Conservation (phyloP, 2,113 vertebrate species). For the Engraulis encrasicolus region DNA sequence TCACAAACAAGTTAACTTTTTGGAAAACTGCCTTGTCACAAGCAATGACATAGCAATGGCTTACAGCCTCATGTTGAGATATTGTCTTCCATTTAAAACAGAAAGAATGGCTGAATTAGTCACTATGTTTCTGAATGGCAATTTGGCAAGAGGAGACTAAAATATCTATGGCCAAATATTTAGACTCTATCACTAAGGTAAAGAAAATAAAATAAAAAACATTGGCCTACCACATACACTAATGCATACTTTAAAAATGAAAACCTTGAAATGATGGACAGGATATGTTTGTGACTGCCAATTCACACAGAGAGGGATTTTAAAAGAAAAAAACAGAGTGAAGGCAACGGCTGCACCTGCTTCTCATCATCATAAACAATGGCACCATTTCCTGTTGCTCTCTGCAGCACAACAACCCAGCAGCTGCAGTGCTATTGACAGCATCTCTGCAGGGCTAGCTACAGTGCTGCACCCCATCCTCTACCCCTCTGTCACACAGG, state of each 20-base stretch:
- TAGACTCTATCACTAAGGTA: too few species aligned
- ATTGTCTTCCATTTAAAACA: not conserved
- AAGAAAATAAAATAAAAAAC: too few species aligned
- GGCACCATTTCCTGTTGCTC: not conserved
- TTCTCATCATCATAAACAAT: constrained; percentile 1
- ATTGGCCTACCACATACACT: too few species aligned
- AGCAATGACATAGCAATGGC: not conserved
- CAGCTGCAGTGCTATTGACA: not conserved
- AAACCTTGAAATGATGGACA: too few species aligned
- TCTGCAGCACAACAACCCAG: not conserved
- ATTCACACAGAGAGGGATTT: not conserved
- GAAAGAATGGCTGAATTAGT: not conserved
- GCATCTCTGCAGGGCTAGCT: not conserved
- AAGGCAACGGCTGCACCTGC: not conserved
- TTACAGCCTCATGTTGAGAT: not conserved
- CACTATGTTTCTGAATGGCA: not conserved
- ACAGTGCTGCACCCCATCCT: too few species aligned
- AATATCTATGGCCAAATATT: too few species aligned
- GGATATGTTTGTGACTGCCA: not conserved
- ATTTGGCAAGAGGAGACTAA: too few species aligned
- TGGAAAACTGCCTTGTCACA: not conserved
- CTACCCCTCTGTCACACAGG: not conserved
- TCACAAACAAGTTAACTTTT: not conserved
- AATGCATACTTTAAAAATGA: too few species aligned
- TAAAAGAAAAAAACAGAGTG: too few species aligned